These are phyloP conservation scores for Potamilus streckersoni DNA, from an alignment of 1,140 invertebrate genomes.

Conservation along the genomic window DNA sequence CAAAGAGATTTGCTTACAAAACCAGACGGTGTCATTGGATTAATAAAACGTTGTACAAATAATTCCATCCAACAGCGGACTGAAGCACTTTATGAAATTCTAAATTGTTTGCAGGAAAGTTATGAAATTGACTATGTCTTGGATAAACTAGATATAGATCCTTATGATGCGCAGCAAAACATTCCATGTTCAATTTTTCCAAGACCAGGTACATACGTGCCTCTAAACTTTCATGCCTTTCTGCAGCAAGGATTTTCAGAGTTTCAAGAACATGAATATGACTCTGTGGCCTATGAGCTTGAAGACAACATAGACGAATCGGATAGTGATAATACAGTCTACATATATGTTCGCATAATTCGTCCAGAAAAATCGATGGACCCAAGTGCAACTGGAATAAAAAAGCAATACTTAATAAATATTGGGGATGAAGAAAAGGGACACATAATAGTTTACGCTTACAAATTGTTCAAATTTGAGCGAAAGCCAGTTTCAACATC, in stretches of 20 bases:
- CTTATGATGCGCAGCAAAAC: neutral
- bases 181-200: conserved; percentile 7
- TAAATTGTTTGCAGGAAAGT: too few species aligned
- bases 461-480: conserved; percentile 49
- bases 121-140: neutral
- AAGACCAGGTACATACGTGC: conserved; percentile 17
- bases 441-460: conserved; percentile 4
- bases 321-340: neutral
- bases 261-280: conserved; percentile 34
- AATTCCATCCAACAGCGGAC: too few species aligned
- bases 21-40: too few species aligned
- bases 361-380: conserved; percentile 4
- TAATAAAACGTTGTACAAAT: too few species aligned
- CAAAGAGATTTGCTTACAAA: too few species aligned
- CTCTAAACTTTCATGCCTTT: conserved; percentile 7
- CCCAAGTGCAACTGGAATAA: neutral
- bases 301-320: conserved; percentile 33
- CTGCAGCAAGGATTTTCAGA: conserved; percentile 11
- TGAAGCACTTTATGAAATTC: too few species aligned
- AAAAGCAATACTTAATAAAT: conserved; percentile 33
- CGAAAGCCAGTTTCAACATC: conserved; percentile 2
- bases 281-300: conserved; percentile 49
- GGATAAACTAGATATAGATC: neutral
- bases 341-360: conserved; percentile 22
- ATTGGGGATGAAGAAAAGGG: conserved; percentile 27